Conservation (phyloP, 2,888 invertebrate genomes). For the Hetaerina titia region DNA sequence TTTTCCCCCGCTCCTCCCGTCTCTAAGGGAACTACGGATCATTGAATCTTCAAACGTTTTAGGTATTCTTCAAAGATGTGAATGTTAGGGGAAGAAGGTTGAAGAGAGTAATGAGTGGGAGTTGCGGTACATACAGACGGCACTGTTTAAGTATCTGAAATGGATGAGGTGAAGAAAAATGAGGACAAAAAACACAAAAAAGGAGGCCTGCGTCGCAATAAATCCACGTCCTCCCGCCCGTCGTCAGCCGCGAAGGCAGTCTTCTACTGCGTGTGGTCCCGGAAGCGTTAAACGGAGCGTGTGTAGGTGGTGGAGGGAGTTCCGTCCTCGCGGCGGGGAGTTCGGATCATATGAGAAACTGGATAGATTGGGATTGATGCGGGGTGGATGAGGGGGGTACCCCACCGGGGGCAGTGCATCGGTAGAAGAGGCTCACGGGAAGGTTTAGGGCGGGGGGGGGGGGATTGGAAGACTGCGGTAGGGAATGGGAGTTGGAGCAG, state of each 20-base stretch:
- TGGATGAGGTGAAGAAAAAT: conserved; percentile 55
- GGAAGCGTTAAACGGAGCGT: conserved; percentile 56
- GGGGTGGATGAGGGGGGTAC: not conserved
- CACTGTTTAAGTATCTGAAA: not conserved
- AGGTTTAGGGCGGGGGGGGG: not conserved
- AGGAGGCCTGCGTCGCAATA: conserved; percentile 23
- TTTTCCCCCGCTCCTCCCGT: not conserved
- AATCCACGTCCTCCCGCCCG: conserved; percentile 31
- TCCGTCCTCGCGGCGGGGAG: not conserved
- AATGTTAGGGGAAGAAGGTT: no score
- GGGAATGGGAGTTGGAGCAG: not conserved
- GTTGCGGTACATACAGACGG: not conserved
- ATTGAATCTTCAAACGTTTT: not conserved
- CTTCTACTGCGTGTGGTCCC: conserved; percentile 57
- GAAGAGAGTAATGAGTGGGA: not conserved
- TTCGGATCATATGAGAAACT: not conserved
- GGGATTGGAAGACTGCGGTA: not conserved
- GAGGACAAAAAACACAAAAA: conserved; percentile 55
- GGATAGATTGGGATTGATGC: not conserved
- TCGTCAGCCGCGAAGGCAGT: conserved; percentile 34
- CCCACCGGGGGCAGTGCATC: not conserved
- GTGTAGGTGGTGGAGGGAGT: not conserved
- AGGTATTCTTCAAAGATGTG: no score
- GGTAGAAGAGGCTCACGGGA: not conserved
- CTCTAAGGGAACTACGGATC: not conserved